Evolutionary conservation across 2,888 invertebrate species (phyloP).

Genomic region (Herminia tarsipennalis): DNA sequence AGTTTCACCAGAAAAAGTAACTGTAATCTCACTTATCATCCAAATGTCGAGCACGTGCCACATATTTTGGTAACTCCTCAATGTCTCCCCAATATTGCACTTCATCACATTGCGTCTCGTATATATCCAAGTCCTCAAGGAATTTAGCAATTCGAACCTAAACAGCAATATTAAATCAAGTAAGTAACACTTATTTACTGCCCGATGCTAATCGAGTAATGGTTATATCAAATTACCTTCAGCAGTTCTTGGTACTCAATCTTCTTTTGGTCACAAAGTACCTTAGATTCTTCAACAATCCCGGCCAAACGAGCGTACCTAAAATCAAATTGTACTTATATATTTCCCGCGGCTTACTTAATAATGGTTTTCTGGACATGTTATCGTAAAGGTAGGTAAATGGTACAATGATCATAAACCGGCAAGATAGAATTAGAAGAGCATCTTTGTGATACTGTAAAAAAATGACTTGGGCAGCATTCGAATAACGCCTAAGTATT

Average conservation of each 20-base stretch:
- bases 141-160: slow-evolving; percentile 91
- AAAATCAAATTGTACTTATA: slow-evolving; percentile 15
- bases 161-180: not conserved
- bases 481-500: too few species aligned
- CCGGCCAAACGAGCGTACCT: slow-evolving; percentile 92
- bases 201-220: not conserved
- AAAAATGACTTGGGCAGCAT: too few species aligned
- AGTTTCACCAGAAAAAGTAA: not conserved
- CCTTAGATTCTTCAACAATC: slow-evolving; percentile 93
- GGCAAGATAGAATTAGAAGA: too few species aligned
- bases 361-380: too few species aligned
- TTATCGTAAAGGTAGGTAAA: too few species aligned
- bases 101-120: slow-evolving; percentile 92
- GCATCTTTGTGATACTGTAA: too few species aligned
- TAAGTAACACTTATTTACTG: too few species aligned
- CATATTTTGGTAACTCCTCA: slow-evolving; percentile 92
- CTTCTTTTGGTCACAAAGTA: slow-evolving; percentile 92
- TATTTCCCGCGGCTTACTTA: too few species aligned
- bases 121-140: slow-evolving; percentile 92
- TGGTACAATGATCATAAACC: not conserved
- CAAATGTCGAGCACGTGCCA: slow-evolving; percentile 91
- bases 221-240: slow-evolving; percentile 71
- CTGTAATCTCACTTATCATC: slow-evolving; percentile 86
- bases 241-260: slow-evolving; percentile 94
- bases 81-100: slow-evolving; percentile 95